Percentiles rank a stretch among this genome's conserved stretches.
These are phyloP conservation scores for Drosophila truncata DNA, from an alignment of 1,140 invertebrate genomes.

Conservation along the genomic window DNA sequence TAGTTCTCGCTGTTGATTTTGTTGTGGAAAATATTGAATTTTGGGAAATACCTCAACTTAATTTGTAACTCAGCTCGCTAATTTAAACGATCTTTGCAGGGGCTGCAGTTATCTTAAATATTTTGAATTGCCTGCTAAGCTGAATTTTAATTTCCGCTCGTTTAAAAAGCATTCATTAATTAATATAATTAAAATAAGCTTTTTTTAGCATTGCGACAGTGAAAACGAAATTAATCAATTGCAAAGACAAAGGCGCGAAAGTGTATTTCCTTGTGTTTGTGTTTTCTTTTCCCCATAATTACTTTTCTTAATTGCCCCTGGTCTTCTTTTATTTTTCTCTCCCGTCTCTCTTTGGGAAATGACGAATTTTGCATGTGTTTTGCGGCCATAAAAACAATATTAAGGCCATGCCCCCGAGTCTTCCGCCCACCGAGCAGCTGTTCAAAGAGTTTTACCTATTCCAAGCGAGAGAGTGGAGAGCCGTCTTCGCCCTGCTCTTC, in stretches of 20 bases:
- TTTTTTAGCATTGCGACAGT: slow-evolving; percentile 37
- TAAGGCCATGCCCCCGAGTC: slow-evolving; percentile 40
- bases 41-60: slow-evolving; percentile 2
- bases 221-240: slow-evolving; percentile 72
- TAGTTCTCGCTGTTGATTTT: slow-evolving; percentile 21
- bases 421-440: slow-evolving; percentile 75
- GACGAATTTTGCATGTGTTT: slow-evolving; percentile 55
- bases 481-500: slow-evolving; percentile 14
- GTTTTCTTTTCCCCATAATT: slow-evolving; percentile 47
- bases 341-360: slow-evolving; percentile 20
- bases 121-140: slow-evolving; percentile 8
- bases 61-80: not conserved
- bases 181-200: slow-evolving; percentile 31
- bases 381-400: slow-evolving; percentile 34
- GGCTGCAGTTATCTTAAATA: not conserved
- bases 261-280: slow-evolving; percentile 69
- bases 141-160: slow-evolving; percentile 24
- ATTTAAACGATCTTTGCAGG: not conserved
- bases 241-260: slow-evolving; percentile 61
- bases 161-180: slow-evolving; percentile 24
- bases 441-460: slow-evolving; percentile 52
- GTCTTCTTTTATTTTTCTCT: slow-evolving; percentile 10
- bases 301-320: slow-evolving; percentile 67
- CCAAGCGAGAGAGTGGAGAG: slow-evolving; percentile 7
- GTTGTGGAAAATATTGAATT: slow-evolving; percentile 23